Evolutionary conservation across 2,113 vertebrate species (phyloP), one percentile per base, ranked within the genome.

Genomic region (Zosterops hypoxanthus): DNA sequence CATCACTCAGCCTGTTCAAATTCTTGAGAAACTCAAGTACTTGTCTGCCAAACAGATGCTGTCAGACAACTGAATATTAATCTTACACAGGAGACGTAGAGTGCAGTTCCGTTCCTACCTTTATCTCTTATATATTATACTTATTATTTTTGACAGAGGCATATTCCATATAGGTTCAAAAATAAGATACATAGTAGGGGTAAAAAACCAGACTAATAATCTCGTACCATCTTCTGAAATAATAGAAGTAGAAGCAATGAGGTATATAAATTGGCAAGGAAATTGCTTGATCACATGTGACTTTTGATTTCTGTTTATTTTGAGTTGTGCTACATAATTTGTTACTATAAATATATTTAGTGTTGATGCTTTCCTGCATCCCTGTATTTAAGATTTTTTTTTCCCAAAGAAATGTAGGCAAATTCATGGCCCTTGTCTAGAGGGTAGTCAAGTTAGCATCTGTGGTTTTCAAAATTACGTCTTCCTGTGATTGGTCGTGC

Each of bases 381-480:
- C 3, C 26, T 86, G 29, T 85, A 16, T 73, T 29, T 17, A 76
- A 84, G 49, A 46, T 12, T n/a, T 33, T 69, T 73, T 71, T 31
- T 86, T 65, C 21, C 13, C 4, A 17, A 41, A 55, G 23, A 86
- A 81, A 53, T 31, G 6, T 57, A 76, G 22, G 12, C 5, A 68
- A 71, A 87, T 63, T 50, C n/a, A 36, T 49, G 19, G 53, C 17
- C 61, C 57, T 73, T 88, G n/a, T 41, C 57, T 82, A 42, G 21
- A 46, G 8, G 87, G 11, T 15, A 29, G 39, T 66, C 33, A 56
- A 63, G 47, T 79, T 73, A 86, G 24, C 12, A 86, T 81, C 72
- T 47, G 19, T 90, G 33, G 63, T 92, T 91, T 75, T 72, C 82
- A 85, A 93, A 97, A 90, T 92, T 88, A 41, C 15, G 31, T 91